Evolutionary conservation across 2,797 vertebrate genomes (phyloP), one percentile per base, ranked within the genome.

Genomic region (Premnoplex brunnescens): DNA sequence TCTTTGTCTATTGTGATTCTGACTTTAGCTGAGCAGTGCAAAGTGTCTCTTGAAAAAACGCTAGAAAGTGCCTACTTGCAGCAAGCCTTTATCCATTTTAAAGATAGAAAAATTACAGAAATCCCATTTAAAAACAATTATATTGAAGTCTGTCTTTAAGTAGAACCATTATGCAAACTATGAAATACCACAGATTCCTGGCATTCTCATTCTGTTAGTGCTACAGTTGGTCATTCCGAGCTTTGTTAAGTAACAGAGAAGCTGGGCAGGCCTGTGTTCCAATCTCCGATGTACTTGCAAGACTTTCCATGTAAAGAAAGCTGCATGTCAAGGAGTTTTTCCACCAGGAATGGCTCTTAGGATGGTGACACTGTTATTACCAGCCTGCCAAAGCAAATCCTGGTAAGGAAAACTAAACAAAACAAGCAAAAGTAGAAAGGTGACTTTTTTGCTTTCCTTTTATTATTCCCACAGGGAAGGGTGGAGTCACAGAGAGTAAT

Each of bases 121-220:
- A 91, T 86, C 14, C 30, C 13, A 8, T 90, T 84, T 83, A 7
- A 64, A 94, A 91, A 8, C 91, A 83, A 37, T 71, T 84, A 23
- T 49, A 36, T 43, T 56, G 91, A 82, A 79, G 67, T 48, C 71
- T 69, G 43, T 87, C 68, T 78, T 83, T 76, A 85, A 96, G 91
- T 55, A 63, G 89, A 77, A 34, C 23, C 78, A 49, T 71, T 95
- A 49, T 85, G 89, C 91, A 85, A 79, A 93, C 9, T 6, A 23
- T 63, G 75, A 44, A 85, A 95, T 95, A 17, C 60, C 92, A 23
- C 1, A 19, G 67, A 96, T 96, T 94, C 94, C 85, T 85, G 92
- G 56, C 94, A 88, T 93, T 94, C 89, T 68, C 60, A 0, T 20
- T 21, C 51, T 85, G n/a, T 49, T 30, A 9, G 44, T 34, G 0